phyloP scores from a whole-genome alignment of 2,113 vertebrate species.

The Oreochromis tanganicae region DNA sequence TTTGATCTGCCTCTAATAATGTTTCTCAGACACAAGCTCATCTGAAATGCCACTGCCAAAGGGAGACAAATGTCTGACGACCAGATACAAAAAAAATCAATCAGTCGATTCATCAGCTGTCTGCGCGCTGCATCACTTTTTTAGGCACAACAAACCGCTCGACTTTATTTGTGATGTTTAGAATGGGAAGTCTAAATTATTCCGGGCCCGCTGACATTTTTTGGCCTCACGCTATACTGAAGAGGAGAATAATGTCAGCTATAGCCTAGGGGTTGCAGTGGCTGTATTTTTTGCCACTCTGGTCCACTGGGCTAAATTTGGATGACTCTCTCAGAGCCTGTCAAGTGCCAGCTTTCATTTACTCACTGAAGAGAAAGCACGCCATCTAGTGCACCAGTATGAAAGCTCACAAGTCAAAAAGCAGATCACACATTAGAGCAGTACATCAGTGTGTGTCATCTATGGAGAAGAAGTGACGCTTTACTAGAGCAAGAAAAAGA shows the following conservation, averaged over 20 bases:
- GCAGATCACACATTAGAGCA: background rate
- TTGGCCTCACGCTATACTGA: conserved; percentile 16
- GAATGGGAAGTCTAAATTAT: conserved; percentile 18
- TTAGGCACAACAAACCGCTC: background rate
- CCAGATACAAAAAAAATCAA: background rate
- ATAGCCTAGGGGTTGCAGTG: conserved; percentile 23
- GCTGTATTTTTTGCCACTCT: conserved; percentile 46
- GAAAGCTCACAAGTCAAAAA: background rate
- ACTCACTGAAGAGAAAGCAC: conserved; percentile 15
- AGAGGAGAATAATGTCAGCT: conserved; percentile 50
- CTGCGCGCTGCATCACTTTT: background rate
- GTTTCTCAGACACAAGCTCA: background rate
- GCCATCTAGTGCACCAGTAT: conserved; percentile 51
- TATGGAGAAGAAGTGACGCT: background rate
- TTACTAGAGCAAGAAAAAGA: background rate
- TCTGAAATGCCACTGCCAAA: background rate
- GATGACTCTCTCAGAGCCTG: conserved; percentile 49
- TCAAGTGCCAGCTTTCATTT: background rate
- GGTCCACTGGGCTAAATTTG: conserved; percentile 31
- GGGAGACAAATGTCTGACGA: background rate
- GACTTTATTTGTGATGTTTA: background rate
- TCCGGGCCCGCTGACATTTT: conserved; percentile 26
- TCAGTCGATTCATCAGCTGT: background rate
- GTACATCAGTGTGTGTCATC: background rate
- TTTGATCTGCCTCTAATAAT: conserved; percentile 40